phyloP scores from a whole-genome alignment of 2,113 vertebrate species.

The Myrmecobius fasciatus region DNA sequence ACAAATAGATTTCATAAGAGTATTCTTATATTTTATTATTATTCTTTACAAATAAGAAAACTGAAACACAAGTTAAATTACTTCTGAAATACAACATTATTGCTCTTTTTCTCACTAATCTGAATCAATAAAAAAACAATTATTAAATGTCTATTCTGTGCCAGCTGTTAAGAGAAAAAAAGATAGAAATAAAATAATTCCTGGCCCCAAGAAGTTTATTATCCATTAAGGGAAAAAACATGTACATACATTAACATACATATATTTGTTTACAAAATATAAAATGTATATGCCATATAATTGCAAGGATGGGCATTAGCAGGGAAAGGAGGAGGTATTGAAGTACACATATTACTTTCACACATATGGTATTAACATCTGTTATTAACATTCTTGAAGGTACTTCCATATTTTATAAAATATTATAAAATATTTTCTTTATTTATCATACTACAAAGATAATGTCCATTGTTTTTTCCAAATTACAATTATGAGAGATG shows the following conservation, averaged over 20 bases:
- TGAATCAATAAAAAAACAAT: slow-evolving; percentile 9
- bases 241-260: background rate
- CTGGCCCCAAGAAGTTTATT: background rate
- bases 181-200: background rate
- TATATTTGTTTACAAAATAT: background rate
- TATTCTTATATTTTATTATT: slow-evolving; percentile 15
- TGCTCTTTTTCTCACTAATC: background rate
- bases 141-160: background rate
- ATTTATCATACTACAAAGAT: background rate
- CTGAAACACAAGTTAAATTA: background rate
- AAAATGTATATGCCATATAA: background rate
- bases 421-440: background rate
- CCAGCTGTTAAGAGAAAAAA: background rate
- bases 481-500: background rate
- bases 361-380: background rate
- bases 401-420: no score
- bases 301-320: background rate
- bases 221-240: background rate
- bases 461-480: slow-evolving; percentile 3
- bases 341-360: background rate
- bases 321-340: background rate
- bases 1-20: slow-evolving; percentile 4
- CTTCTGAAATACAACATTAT: slow-evolving; percentile 10
- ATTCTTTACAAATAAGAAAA: slow-evolving; percentile 38
- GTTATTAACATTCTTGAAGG: background rate